Base-by-base conservation (phyloP, 2,797 vertebrate species). In the Alfaro cultratus region DNA sequence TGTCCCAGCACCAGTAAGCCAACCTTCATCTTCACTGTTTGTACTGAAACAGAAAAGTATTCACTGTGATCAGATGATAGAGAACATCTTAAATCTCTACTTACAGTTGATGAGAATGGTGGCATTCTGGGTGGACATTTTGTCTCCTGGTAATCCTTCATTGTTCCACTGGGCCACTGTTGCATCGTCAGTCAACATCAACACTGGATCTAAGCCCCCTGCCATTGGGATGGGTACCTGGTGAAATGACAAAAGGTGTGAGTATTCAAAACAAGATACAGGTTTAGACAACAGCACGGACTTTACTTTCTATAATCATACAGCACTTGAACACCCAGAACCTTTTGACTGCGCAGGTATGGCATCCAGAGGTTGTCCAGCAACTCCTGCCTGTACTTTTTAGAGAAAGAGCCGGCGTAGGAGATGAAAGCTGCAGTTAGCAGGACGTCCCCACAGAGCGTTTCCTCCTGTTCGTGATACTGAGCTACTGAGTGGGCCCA, bases 121-220 rank as follows among this genome's bases (percentile, higher is more conserved):
- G 6, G 93, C 95, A 72, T 97, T 96, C 94, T 96, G 94, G 51
- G 92, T 95, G 77, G 96, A 96, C 87, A 90, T 95, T 84, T 93
- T 93, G 92, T 96, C 96, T 71, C 95, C 95, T 7, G 95, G 95
- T 85, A 96, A 88, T 43, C 96, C 90, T 75, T 96, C 95, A 36
- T 95, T 97, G 92, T 96, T 97, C 96, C 96, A 88, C 91, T 96
- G 91, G 74, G 96, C 96, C 86, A 94, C 92, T 31, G 90, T 95
- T 46, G 96, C 96, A 46, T 94, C 95, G 80, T 96, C 95, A 10
- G 91, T 96, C 85, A 91, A 74, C 95, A 96, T 93, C 11, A 85
- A 89, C 60, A 96, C 93, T 18, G 95, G 94, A 90, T 97, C 95
- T 76, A 96, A 91, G 72, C 91, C 95, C 81, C 95, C 94, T 9